phyloP scores from a whole-genome alignment of 1,140 invertebrate genomes.

The Drosophila bocki region DNA sequence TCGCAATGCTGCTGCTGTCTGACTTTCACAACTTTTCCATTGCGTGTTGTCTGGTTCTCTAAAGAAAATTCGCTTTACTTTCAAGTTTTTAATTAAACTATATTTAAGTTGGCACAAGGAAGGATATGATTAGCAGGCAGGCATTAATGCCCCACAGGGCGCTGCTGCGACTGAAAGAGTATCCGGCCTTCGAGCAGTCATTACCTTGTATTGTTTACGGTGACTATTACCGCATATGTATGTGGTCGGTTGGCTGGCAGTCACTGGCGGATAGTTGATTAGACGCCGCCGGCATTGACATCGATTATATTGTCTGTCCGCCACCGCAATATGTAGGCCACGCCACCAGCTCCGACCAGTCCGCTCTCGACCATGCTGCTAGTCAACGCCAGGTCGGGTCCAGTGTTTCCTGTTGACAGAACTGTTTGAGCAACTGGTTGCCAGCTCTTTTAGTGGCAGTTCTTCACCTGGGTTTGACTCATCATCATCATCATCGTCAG shows the following conservation, averaged over 20 bases:
- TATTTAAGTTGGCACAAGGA: constrained; percentile 22
- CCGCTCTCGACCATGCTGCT: constrained; percentile 10
- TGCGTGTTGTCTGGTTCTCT: constrained; percentile 19
- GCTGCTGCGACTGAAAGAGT: constrained; percentile 10
- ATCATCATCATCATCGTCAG: constrained; percentile 21
- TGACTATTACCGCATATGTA: constrained; percentile 46
- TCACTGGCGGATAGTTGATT: constrained; percentile 40
- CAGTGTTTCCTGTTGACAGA: constrained; percentile 37
- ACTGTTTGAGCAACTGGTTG: constrained; percentile 38
- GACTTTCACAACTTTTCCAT: constrained; percentile 37
- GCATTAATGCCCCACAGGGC: constrained; percentile 23
- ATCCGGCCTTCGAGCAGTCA: constrained; percentile 34
- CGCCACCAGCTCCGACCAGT: constrained; percentile 29
- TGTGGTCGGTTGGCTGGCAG: constrained; percentile 23
- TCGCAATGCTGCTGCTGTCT: constrained; percentile 41
- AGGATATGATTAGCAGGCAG: constrained; percentile 32
- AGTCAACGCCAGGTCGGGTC: constrained; percentile 24
- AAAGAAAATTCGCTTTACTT: constrained; percentile 38
- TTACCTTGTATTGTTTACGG: constrained; percentile 39
- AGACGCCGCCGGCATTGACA: constrained; percentile 54
- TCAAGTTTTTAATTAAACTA: constrained; percentile 47
- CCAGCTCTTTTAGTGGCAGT: constrained; percentile 49
- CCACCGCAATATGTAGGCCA: constrained; percentile 37
- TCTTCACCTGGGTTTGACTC: constrained; percentile 39
- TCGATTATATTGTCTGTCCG: constrained; percentile 64